phyloP scores from a whole-genome alignment of 2,113 vertebrate species.

The Gyps fulvus region DNA sequence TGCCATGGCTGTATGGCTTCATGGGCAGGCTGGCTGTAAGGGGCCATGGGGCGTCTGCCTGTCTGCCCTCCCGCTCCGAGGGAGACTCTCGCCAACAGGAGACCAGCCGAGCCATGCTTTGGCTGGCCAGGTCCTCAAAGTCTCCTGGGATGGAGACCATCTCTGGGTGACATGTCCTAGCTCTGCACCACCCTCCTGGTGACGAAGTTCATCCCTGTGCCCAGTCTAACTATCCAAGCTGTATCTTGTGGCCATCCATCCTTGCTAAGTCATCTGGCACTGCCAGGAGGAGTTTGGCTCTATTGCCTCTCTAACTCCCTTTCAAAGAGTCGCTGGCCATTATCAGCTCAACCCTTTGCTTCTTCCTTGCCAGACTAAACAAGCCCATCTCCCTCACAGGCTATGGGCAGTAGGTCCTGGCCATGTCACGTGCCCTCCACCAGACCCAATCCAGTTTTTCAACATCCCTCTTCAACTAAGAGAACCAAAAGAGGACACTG shows the following conservation, averaged over 20 bases:
- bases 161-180: not conserved
- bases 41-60: rapidly evolving
- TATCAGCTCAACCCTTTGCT: not conserved
- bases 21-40: not conserved
- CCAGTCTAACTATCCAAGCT: not conserved
- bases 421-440: rapidly evolving
- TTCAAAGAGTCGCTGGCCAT: not conserved
- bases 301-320: not conserved
- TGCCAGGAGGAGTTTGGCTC: not conserved
- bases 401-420: not conserved
- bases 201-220: not conserved
- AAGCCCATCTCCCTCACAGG: not conserved
- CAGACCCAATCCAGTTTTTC: not conserved
- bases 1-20: not conserved
- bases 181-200: not conserved
- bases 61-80: not conserved
- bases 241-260: not conserved
- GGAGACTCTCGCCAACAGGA: not conserved
- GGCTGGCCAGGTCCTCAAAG: not conserved
- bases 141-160: not conserved
- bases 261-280: not conserved
- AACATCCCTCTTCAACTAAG: rapidly evolving
- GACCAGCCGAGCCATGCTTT: not conserved
- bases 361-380: not conserved
- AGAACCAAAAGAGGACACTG: not conserved